Percentiles rank a stretch among this genome's conserved stretches.
Evolutionary conservation across 92 coral and sea anemone species (phyloP).

Genomic region (Zoanthus sansibaricus): DNA sequence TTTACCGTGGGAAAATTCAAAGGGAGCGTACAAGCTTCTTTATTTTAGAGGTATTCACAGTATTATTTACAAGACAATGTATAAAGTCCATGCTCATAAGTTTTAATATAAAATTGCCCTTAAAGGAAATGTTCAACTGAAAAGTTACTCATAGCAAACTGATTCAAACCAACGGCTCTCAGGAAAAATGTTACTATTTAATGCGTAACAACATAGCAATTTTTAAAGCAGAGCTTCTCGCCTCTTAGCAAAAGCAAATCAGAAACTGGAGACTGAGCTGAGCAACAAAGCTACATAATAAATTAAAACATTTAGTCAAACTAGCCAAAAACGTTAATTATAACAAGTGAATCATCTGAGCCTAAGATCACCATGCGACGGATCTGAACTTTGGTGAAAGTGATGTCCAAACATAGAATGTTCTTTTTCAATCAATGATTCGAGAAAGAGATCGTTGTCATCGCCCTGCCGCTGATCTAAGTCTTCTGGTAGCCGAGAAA

Average conservation of each 20-base stretch:
- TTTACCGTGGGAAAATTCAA: too few species aligned
- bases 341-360: constrained; percentile 55
- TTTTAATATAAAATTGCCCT: neutral
- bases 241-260: neutral
- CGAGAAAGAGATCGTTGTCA: constrained; percentile 79
- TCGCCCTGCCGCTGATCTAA: constrained; percentile 65
- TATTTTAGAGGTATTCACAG: too few species aligned
- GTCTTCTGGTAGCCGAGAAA: constrained; percentile 67
- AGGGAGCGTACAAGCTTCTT: too few species aligned
- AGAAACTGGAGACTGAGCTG: neutral
- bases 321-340: neutral
- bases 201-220: neutral
- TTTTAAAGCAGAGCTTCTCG: neutral
- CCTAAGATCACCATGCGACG: constrained; percentile 80
- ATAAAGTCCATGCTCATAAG: neutral
- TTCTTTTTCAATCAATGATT: constrained; percentile 72
- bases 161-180: neutral
- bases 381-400: constrained; percentile 79
- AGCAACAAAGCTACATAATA: constrained; percentile 1
- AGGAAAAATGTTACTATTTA: neutral
- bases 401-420: constrained; percentile 82
- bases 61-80: too few species aligned
- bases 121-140: neutral
- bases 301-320: neutral
- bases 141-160: neutral